phyloP scores from a whole-genome alignment of 2,113 vertebrate species.

The Beaufortia kweichowensis region DNA sequence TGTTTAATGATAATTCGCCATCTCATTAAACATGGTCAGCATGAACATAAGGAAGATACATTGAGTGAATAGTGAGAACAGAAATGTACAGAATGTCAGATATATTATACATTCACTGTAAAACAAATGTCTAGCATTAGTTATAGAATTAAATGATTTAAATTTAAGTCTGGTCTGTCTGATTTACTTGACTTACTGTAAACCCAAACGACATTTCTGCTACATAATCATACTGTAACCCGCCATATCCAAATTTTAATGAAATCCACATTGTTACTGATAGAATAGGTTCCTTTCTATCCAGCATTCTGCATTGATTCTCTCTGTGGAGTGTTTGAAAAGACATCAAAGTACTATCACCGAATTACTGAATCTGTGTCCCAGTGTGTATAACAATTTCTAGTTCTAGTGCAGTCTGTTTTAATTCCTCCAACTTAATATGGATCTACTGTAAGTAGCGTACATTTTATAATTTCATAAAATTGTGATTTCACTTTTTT shows the following conservation, averaged over 20 bases:
- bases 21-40: constrained; percentile 5
- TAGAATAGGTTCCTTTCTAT: constrained; percentile 27
- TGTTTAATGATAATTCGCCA: not conserved
- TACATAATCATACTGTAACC: constrained; percentile 27
- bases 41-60: too few species aligned
- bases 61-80: not conserved
- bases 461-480: too few species aligned
- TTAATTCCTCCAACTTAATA: too few species aligned
- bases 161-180: constrained; percentile 4
- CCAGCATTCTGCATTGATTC: constrained; percentile 12
- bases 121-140: not conserved
- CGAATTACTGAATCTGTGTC: constrained; percentile 1
- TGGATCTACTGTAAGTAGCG: too few species aligned
- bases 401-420: not conserved
- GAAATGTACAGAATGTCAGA: not conserved
- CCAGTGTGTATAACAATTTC: not conserved
- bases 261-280: constrained; percentile 36
- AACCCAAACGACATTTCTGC: constrained; percentile 13
- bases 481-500: too few species aligned
- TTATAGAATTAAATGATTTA: not conserved
- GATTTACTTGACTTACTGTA: constrained; percentile 12
- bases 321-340: constrained; percentile 12
- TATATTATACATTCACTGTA: not conserved
- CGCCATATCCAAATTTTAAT: constrained; percentile 30
- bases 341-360: constrained; percentile 19